Evolutionary conservation across 2,113 vertebrate species (phyloP), one percentile per base, ranked within the genome.

Genomic region (Taxidea taxus): DNA sequence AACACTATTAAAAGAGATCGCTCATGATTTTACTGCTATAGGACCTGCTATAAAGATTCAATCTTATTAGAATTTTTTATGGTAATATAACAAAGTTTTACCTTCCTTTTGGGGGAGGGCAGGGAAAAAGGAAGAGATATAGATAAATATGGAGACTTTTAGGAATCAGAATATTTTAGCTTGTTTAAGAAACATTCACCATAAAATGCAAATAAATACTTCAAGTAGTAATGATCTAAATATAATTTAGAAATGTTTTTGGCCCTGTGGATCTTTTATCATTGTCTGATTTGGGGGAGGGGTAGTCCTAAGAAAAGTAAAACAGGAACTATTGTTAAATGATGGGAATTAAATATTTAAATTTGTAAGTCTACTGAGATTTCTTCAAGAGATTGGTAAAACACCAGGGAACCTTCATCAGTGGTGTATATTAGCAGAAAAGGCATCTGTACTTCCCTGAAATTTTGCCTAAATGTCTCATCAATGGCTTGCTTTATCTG

Each of bases 21-120:
- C 49, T 91, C 91, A 88, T 29, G 81, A 64, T 95, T 98, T 97
- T 96, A 97, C 68, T 92, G 64, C 37, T 77, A n/a, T 12, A 16
- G 14, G 62, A 21, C 64, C 29, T 81, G 42, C 66, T 97, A 80
- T 34, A 95, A 95, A 95, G 49, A 95, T 85, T 80, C 90, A 95
- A 90, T 95, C 92, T 83, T 96, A 96, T 82, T 96, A 94, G 51
- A 96, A 82, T 92, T 98, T 88, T 51, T 51, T 51, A 51, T 16
- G 51, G 15, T 51, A 16, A 16, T 51, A 51, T 16, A 51, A 51
- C 15, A 51, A 51, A 51, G 15, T 51, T 51, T 51, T 51, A 25
- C 83, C 31, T 72, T 96, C 88, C 97, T 60, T 31, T 98, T 56
- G 70, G 70, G 37, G 96, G 84, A n/a, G 29, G 29, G 14, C 94